Evolutionary conservation across 2,797 vertebrate species (phyloP), one percentile per base, ranked within the genome.

Genomic region (Ceryle rudis): DNA sequence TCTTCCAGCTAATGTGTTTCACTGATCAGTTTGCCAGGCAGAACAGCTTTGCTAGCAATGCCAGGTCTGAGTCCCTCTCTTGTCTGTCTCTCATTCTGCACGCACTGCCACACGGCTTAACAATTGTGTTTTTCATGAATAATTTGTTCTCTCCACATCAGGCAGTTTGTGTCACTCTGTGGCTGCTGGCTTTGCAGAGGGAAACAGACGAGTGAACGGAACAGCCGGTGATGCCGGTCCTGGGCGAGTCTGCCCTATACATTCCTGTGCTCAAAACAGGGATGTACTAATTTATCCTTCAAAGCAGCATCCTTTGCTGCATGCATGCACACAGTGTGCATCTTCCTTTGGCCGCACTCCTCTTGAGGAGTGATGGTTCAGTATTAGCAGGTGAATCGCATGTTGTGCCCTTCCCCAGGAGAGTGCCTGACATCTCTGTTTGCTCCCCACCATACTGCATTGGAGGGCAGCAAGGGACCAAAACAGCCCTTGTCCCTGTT

Each of bases 91-190:
- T 78, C 77, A 26, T 86, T 93, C 89, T 71, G 82, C 89, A 86
- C 73, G n/a, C 44, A 6, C 93, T 91, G 86, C 95, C 95, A 94
- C 74, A 11, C 69, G 1, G 77, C 90, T 94, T 90, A 91, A 94
- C 92, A 83, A 69, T 83, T 96, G 90, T 91, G 87, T 65, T 96
- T 92, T 81, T 94, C 92, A 87, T 94, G 96, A 96, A 90, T 96
- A 93, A 96, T 96, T 95, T 95, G 89, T 87, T 94, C 93, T 82
- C 71, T 86, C 83, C 60, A 20, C 65, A 22, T 93, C 96, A 95
- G 79, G 64, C 93, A 95, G 85, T 41, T 75, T 52, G 72, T 94
- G 94, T 77, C 90, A n/a, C 81, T 85, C 82, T 72, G 79, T 95
- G 84, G 92, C 91, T 33, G 0, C 35, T 0, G 5, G 85, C 92